Evolutionary conservation across 2,888 invertebrate species (phyloP).

Genomic region (Eucriotettix oculatus): DNA sequence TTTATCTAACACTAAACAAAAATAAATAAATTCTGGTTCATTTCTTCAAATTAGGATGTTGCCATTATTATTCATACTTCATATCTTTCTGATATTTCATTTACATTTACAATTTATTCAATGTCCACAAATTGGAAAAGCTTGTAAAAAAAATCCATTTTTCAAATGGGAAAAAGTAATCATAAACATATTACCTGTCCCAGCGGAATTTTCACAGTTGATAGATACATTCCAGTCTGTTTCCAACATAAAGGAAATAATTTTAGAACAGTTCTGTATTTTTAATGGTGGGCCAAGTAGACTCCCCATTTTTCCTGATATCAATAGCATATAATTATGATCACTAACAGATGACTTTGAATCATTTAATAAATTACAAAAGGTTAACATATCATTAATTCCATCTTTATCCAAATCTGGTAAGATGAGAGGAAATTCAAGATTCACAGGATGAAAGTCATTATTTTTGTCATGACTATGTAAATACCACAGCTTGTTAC

Average conservation of each 20-base stretch:
- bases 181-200: conserved; percentile 4
- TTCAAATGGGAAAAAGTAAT: background rate
- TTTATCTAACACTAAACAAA: too few species aligned
- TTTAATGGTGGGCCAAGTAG: conserved; percentile 20
- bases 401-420: conserved; percentile 58
- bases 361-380: conserved; percentile 29
- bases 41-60: too few species aligned
- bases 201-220: conserved; percentile 5
- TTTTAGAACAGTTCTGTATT: conserved; percentile 1
- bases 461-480: conserved; percentile 37
- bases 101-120: background rate
- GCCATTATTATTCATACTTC: too few species aligned
- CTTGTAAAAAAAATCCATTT: background rate
- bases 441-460: conserved; percentile 30
- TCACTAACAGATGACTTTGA: conserved; percentile 21
- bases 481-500: conserved; percentile 37
- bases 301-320: conserved; percentile 53
- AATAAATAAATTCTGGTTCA: too few species aligned
- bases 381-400: conserved; percentile 48
- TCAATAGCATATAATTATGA: conserved; percentile 38
- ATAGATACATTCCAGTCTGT: conserved; percentile 6
- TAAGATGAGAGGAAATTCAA: conserved; percentile 52
- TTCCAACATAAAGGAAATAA: conserved; percentile 4
- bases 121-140: background rate
- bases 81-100: too few species aligned